Base-by-base conservation (phyloP, 2,797 vertebrate species). In the Heteromormyrus szaboi region DNA sequence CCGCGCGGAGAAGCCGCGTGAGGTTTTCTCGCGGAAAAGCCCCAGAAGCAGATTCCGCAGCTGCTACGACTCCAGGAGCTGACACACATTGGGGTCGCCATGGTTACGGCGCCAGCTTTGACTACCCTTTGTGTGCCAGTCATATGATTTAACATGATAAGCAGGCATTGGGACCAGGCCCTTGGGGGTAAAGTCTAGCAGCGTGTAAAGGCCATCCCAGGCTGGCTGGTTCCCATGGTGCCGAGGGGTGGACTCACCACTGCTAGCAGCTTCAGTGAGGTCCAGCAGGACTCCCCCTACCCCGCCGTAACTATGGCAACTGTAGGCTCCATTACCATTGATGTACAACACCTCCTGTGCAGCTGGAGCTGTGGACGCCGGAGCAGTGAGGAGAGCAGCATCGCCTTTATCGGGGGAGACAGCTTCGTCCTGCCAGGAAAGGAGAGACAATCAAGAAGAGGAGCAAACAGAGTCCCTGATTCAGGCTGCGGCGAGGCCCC, bases 261-360 rank as follows among this genome's bases (percentile, higher is more conserved):
- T 96, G 93, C 95, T 95, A 92, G 96, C 95, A 91, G 96, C 93
- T 92, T 97, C 96, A 0, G 92, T 96, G 92, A 96, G 95, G 93
- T 96, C 96, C 92, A 96, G 95, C 94, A 96, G 95, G 89, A 96
- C 96, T 92, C 96, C 95, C 92, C 96, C 95, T 1, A 97, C 93
- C 90, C 96, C 96, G 95, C 96, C 92, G 95, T 96, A 97, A 92
- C 96, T 96, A 94, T 97, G 96, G 95, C 96, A 97, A 95, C 96
- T 96, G 94, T 97, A 97, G 94, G 96, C 96, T 90, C 96, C 96
- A 41, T 97, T 97, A 91, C 96, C 96, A 9, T 97, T 97, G 94
- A 97, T 97, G 93, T 97, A 97, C 93, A 97, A 90, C 93, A 97
- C 95, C 91, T 97, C 96, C 94, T 96, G 96, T 0, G 96, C 95